A percentile compares a stretch with the other conserved stretches of the same genome.
Conservation (phyloP, 1,140 invertebrate species). For the Formica selysi region DNA sequence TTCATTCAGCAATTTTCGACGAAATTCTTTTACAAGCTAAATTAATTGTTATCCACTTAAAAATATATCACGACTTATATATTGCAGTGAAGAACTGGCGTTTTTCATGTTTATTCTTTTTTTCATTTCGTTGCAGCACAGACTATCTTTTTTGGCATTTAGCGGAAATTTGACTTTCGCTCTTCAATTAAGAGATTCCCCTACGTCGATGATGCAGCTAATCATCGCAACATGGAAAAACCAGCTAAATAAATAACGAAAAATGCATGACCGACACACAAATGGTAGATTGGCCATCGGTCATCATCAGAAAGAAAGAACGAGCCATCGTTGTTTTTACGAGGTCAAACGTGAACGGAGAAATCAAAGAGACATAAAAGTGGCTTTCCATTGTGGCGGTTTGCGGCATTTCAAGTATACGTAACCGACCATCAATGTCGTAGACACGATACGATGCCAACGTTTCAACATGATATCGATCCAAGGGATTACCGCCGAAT, state of each 20-base stretch:
- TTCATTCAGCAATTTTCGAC: slow-evolving; percentile 55
- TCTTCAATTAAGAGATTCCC: slow-evolving; percentile 38
- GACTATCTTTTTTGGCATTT: not conserved
- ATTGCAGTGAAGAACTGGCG: not conserved
- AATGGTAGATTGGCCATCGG: not conserved
- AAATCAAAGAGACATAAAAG: slow-evolving; percentile 25
- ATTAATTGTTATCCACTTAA: slow-evolving; percentile 42
- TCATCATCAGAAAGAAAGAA: not conserved
- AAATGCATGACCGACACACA: not conserved
- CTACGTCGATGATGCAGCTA: not conserved
- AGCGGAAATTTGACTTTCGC: not conserved
- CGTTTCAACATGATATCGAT: slow-evolving; percentile 66
- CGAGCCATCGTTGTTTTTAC: slow-evolving; percentile 19
- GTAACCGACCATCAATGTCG: slow-evolving; percentile 24
- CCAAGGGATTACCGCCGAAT: slow-evolving; percentile 19
- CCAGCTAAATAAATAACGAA: not conserved
- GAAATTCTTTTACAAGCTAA: slow-evolving; percentile 43
- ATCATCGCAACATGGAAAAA: slow-evolving; percentile 1
- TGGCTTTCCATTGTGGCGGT: slow-evolving; percentile 11
- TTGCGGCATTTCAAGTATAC: slow-evolving; percentile 43
- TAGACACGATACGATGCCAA: slow-evolving; percentile 11
- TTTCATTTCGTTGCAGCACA: not conserved
- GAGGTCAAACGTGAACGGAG: not conserved
- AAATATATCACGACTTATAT: slow-evolving; percentile 21
- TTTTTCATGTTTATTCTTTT: not conserved